phyloP scores from a whole-genome alignment of 1,140 invertebrate genomes.

The Trachelipus rathkii region DNA sequence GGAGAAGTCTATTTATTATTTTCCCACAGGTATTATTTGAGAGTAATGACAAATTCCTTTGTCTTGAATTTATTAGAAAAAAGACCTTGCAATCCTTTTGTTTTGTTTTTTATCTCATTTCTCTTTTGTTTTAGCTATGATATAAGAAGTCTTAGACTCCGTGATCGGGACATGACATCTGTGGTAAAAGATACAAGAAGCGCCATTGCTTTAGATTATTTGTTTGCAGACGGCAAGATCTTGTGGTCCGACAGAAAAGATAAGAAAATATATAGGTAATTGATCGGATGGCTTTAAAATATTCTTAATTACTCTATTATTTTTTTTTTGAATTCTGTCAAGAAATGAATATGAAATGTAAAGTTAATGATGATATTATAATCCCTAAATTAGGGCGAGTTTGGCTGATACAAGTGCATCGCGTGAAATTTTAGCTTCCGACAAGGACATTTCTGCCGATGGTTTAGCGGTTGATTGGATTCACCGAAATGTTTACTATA shows the following conservation, averaged over 20 bases:
- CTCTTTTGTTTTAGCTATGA: conserved; percentile 56
- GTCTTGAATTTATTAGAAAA: not conserved
- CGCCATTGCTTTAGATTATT: conserved; percentile 78
- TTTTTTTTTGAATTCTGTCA: too few relatives aligned
- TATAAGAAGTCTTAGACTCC: conserved; percentile 80
- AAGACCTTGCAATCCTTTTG: not conserved
- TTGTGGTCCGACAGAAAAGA: conserved; percentile 91
- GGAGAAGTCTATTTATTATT: conserved; percentile 66
- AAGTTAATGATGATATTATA: too few relatives aligned
- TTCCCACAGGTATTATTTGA: conserved; percentile 62
- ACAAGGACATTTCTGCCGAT: conserved; percentile 72
- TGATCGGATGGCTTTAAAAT: conserved; percentile 45
- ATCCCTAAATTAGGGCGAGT: conserved; percentile 20
- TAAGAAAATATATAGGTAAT: conserved; percentile 81
- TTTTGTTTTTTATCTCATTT: not conserved
- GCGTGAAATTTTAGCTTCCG: conserved; percentile 69
- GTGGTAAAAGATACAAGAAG: conserved; percentile 81
- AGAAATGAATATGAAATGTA: too few relatives aligned
- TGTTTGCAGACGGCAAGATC: conserved; percentile 81
- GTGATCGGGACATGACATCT: conserved; percentile 71
- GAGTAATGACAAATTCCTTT: not conserved
- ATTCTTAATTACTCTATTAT: too few relatives aligned
- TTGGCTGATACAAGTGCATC: conserved; percentile 62
- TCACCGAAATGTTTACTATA: conserved; percentile 78
- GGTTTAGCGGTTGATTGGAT: conserved; percentile 83